Percentiles rank a stretch among this genome's conserved stretches.
Evolutionary conservation across 2,797 vertebrate genomes (phyloP).

Genomic region (Threskiornis aethiopicus): DNA sequence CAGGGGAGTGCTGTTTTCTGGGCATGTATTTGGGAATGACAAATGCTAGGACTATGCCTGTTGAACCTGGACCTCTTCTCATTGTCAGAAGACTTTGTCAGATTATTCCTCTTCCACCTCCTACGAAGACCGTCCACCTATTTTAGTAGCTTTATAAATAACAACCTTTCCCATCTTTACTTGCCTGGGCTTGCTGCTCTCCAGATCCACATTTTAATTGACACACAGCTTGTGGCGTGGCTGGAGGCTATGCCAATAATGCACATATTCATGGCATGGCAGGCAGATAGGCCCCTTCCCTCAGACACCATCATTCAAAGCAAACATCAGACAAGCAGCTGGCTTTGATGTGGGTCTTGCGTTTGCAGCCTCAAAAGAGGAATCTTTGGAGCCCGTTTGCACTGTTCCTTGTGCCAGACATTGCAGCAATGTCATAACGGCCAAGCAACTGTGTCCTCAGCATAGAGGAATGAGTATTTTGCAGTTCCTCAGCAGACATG

Average conservation of each 20-base stretch:
- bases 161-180: background rate
- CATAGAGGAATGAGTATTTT: background rate
- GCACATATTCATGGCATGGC: conserved; percentile 23
- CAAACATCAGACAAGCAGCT: conserved; percentile 23
- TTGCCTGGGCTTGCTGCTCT: conserved; percentile 2
- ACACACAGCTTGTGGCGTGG: background rate
- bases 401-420: background rate
- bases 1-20: background rate
- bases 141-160: background rate
- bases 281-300: conserved; percentile 20
- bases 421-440: background rate
- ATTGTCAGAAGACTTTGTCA: background rate
- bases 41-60: background rate
- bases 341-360: conserved; percentile 53
- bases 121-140: background rate
- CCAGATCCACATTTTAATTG: conserved; percentile 15
- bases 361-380: conserved; percentile 37
- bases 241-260: conserved; percentile 25
- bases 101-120: background rate
- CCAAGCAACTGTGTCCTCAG: background rate
- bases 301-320: conserved; percentile 7
- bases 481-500: background rate
- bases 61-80: background rate
- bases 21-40: background rate
- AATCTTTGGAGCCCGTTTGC: background rate